Base-by-base conservation (phyloP, 1,140 invertebrate species). In the Scaptomyza montana region DNA sequence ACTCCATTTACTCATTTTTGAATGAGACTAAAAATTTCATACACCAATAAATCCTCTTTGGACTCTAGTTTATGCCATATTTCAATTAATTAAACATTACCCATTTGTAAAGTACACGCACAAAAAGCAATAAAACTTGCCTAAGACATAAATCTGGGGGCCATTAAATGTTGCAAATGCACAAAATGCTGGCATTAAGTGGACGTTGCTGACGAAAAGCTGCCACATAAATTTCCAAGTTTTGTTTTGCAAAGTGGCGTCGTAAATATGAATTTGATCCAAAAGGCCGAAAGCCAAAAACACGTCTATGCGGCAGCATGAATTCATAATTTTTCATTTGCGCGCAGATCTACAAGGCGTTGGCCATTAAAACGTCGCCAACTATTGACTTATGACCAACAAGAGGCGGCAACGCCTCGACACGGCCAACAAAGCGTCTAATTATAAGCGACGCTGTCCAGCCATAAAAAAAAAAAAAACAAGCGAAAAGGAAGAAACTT, bases 281-380 rank as follows among this genome's bases (percentile, higher is more conserved):
- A 43, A 55, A 55, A 36, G 45, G 55, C 3, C 28, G 21, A 25
- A 1, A 0, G 30, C 30, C 5, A 33, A 47, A 30, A 28, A 25
- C 19, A 39, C 25, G 49, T 41, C 71, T 25, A 59, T 36, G 46
- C 45, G 25, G 9, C 30, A 43, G 50, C 64, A 87, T 81, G 65
- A 79, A 79, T 79, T 77, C 78, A 87, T 79, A 87, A 79, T 76
- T 79, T 87, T 87, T 87, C 84, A 82, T 87, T 87, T 87, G 84
- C 76, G 39, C 75, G 62, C 68, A 68, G 63, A 64, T 60, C 54
- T 10, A 54, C 33, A 56, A 46, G 51, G 43, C 33, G 55, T 43
- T 39, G 47, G 50, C 75, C 84, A 87, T 87, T 87, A 86, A 87
- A 87, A 89, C 73, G 84, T 87, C 78, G 69, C 79, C 84, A 78